phyloP scores from a whole-genome alignment of 2,113 vertebrate species.

The Chelonoidis abingdonii region DNA sequence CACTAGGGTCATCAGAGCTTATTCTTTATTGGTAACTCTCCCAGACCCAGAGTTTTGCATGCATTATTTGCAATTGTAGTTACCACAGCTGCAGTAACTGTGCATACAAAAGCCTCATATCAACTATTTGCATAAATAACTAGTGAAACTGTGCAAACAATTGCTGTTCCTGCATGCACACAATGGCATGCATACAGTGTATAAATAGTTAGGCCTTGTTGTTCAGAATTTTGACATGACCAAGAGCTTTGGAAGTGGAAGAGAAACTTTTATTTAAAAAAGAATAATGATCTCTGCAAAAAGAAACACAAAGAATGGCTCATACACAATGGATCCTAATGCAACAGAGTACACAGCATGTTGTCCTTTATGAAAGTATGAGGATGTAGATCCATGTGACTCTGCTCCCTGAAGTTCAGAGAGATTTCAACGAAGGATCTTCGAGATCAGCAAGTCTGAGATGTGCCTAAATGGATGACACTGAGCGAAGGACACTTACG shows the following conservation, averaged over 20 bases:
- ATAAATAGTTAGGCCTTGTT: neutral
- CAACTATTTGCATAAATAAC: neutral
- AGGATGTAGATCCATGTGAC: neutral
- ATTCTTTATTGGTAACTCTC: neutral
- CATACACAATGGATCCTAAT: accelerated
- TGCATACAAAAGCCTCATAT: neutral
- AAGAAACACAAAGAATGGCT: neutral
- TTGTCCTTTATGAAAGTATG: accelerated
- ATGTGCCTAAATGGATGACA: neutral
- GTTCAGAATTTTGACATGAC: neutral
- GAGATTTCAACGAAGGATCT: neutral
- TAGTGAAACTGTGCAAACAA: neutral
- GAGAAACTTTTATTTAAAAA: neutral
- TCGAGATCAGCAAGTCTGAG: neutral
- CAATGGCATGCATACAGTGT: neutral
- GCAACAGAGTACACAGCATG: neutral
- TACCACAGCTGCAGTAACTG: neutral
- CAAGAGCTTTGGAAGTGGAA: neutral
- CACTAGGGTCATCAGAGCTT: neutral
- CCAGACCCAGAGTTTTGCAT: neutral
- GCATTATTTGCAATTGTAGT: neutral
- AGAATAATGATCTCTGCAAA: neutral
- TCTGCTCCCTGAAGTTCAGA: neutral
- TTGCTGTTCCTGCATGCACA: neutral
- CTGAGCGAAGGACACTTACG: neutral